Percentiles rank a stretch among this genome's conserved stretches.
These are phyloP conservation scores for Scaptodrosophila lebanonensis DNA, from an alignment of 1,140 invertebrate genomes.

Conservation along the genomic window DNA sequence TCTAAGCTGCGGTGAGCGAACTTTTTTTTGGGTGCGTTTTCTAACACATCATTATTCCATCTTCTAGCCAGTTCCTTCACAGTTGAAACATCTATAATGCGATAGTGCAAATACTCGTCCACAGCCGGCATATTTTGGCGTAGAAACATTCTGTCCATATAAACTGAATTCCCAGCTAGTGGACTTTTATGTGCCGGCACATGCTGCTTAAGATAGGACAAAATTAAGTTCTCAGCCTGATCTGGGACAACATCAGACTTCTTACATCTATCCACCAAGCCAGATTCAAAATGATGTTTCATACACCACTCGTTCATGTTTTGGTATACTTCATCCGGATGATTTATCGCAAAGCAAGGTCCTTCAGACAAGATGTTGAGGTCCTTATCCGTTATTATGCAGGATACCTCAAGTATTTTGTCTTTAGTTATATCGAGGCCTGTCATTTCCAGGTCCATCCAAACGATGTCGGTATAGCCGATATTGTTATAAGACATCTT, in stretches of 20 bases:
- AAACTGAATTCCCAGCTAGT: slow-evolving; percentile 93
- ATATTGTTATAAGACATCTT: slow-evolving; percentile 22
- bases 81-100: slow-evolving; percentile 94
- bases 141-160: slow-evolving; percentile 90
- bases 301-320: slow-evolving; percentile 91
- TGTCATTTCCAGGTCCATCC: slow-evolving; percentile 86
- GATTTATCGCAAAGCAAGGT: slow-evolving; percentile 89
- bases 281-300: slow-evolving; percentile 85
- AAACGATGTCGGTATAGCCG: slow-evolving; percentile 71
- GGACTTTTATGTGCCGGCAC: slow-evolving; percentile 83
- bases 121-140: slow-evolving; percentile 86
- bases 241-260: slow-evolving; percentile 83
- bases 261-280: slow-evolving; percentile 84
- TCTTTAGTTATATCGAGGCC: slow-evolving; percentile 86
- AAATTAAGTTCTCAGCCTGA: slow-evolving; percentile 84
- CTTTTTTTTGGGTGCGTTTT: slow-evolving; percentile 81
- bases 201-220: slow-evolving; percentile 86
- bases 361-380: slow-evolving; percentile 88
- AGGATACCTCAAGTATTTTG: slow-evolving; percentile 92
- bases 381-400: slow-evolving; percentile 89
- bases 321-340: slow-evolving; percentile 84
- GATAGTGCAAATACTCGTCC: slow-evolving; percentile 91
- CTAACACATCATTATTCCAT: slow-evolving; percentile 84
- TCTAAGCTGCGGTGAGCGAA: slow-evolving; percentile 85
- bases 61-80: slow-evolving; percentile 90